Evolutionary conservation across 2,113 vertebrate genomes (phyloP).

Genomic region (Natator depressus): DNA sequence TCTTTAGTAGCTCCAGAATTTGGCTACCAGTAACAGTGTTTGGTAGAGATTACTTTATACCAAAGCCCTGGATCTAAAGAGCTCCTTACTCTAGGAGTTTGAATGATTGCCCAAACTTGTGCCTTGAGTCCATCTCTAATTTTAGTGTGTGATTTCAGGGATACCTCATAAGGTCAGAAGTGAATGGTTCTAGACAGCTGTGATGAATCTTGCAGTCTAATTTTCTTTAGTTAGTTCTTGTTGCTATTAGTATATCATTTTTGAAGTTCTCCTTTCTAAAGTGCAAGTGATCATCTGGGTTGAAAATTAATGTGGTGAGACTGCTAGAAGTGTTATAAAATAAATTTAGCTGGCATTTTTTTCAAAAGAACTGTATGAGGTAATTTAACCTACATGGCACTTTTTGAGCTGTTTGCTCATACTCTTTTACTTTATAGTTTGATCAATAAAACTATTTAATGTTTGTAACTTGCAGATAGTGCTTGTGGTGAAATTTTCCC

Average conservation of each 20-base stretch:
- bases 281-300: background rate
- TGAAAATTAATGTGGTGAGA: background rate
- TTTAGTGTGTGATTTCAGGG: background rate
- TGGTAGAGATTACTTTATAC: background rate
- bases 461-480: background rate
- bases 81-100: background rate
- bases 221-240: background rate
- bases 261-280: accelerated
- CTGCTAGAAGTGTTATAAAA: background rate
- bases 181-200: background rate
- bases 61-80: background rate
- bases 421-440: background rate
- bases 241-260: background rate
- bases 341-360: background rate
- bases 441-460: background rate
- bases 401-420: background rate
- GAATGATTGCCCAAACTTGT: background rate
- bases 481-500: background rate
- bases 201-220: background rate
- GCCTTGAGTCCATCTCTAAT: background rate
- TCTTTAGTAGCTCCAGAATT: background rate
- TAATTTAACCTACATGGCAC: background rate
- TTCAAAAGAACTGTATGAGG: background rate
- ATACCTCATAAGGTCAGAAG: background rate
- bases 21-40: background rate